Percentiles rank a stretch among this genome's conserved stretches.
Evolutionary conservation across 2,888 invertebrate species (phyloP).

Genomic region (Cartodere bifasciata): DNA sequence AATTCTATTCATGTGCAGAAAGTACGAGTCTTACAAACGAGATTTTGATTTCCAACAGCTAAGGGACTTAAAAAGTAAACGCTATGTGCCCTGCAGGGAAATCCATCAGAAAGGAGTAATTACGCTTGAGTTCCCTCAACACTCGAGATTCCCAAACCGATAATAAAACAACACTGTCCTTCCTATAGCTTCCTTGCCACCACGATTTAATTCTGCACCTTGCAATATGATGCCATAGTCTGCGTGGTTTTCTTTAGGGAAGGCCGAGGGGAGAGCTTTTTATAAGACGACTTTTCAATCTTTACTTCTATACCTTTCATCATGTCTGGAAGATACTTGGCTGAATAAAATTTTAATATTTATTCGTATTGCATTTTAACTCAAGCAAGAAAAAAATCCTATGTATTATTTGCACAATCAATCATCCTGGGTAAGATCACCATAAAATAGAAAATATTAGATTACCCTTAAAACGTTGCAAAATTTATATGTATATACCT

Average conservation of each 20-base stretch:
- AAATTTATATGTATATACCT: not conserved
- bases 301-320: too few species aligned
- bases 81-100: slow-evolving; percentile 21
- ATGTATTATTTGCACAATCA: too few species aligned
- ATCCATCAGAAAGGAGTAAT: slow-evolving; percentile 24
- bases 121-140: slow-evolving; percentile 20
- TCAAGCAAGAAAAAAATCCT: too few species aligned
- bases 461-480: not conserved
- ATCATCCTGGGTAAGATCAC: too few species aligned
- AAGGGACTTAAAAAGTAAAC: slow-evolving; percentile 25
- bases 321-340: too few species aligned
- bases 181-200: slow-evolving; percentile 3
- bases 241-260: too few species aligned
- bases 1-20: slow-evolving; percentile 24
- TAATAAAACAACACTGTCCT: slow-evolving; percentile 19
- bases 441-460: too few species aligned
- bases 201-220: slow-evolving; percentile 2
- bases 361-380: too few species aligned
- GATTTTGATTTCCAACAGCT: slow-evolving; percentile 30
- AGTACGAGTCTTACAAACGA: slow-evolving; percentile 26
- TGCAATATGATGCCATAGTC: too few species aligned
- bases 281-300: too few species aligned
- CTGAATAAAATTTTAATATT: too few species aligned
- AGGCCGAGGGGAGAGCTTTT: too few species aligned
- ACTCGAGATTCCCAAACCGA: slow-evolving; percentile 20